These are phyloP conservation scores for Linurgus olivaceus DNA, from an alignment of 2,797 vertebrate genomes.

Conservation along the genomic window DNA sequence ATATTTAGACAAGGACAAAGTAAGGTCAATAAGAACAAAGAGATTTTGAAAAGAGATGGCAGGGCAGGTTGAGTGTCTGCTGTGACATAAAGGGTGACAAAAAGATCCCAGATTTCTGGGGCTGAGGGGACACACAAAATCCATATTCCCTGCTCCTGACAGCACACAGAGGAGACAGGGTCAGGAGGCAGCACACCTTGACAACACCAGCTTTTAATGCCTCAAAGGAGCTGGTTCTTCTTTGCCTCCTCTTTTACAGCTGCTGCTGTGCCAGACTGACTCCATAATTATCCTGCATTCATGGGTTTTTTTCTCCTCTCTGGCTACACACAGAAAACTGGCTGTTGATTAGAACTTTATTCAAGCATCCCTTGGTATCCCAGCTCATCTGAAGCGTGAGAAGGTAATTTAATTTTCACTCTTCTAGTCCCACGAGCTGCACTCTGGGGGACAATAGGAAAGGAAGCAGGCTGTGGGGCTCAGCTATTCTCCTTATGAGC, in stretches of 20 bases:
- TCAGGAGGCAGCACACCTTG: not conserved
- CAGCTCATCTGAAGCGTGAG: slow-evolving; percentile 39
- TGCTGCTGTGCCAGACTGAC: not conserved
- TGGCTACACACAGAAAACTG: not conserved
- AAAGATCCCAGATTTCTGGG: not conserved
- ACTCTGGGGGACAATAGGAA: not conserved
- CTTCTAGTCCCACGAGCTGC: not conserved
- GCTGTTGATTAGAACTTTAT: slow-evolving; percentile 51
- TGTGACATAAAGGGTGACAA: not conserved
- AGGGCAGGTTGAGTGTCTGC: not conserved
- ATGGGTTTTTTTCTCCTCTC: not conserved
- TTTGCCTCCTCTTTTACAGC: not conserved
- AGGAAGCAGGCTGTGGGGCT: not conserved
- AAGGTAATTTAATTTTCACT: slow-evolving; percentile 51
- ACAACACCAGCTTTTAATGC: not conserved
- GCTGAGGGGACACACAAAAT: not conserved
- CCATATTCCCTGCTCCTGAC: not conserved
- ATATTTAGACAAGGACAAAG: not conserved
- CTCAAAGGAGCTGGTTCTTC: not conserved
- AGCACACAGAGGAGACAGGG: not conserved
- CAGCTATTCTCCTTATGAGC: not conserved
- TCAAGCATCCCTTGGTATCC: slow-evolving; percentile 25
- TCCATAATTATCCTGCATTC: slow-evolving; percentile 12
- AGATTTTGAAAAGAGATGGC: not conserved
- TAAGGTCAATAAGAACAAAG: not conserved